Conservation (phyloP, 2,888 invertebrate species). For the Taphrorychus bicolor region DNA sequence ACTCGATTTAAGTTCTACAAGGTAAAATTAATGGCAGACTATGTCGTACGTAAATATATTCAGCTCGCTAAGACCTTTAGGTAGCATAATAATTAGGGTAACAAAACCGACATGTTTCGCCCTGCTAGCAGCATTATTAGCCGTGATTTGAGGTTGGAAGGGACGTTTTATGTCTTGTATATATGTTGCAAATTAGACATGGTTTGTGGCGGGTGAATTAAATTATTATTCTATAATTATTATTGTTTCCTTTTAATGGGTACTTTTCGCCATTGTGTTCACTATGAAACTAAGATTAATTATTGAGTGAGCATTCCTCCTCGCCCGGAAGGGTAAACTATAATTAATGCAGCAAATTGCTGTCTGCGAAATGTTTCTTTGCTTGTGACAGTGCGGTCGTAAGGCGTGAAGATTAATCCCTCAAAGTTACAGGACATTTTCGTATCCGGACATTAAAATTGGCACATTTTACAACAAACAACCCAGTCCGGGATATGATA, state of each 20-base stretch:
- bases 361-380: slow-evolving; percentile 4
- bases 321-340: not conserved
- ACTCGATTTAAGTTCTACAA: not conserved
- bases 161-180: not conserved
- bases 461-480: not conserved
- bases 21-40: not conserved
- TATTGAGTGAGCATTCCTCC: not conserved
- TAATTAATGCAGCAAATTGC: slow-evolving; percentile 1
- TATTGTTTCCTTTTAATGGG: too few relatives aligned
- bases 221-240: too few relatives aligned
- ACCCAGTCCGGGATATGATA: not conserved
- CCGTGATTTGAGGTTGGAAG: not conserved
- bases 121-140: not conserved
- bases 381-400: not conserved
- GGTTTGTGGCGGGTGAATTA: not conserved
- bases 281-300: slow-evolving; percentile 4
- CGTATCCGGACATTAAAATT: not conserved
- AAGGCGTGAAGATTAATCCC: not conserved
- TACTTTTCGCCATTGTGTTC: too few relatives aligned
- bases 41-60: not conserved
- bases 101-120: not conserved
- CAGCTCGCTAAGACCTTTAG: not conserved
- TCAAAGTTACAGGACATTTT: not conserved
- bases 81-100: not conserved
- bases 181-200: not conserved